phyloP scores from a whole-genome alignment of 1,140 invertebrate species.

The Zaprionus taronus region DNA sequence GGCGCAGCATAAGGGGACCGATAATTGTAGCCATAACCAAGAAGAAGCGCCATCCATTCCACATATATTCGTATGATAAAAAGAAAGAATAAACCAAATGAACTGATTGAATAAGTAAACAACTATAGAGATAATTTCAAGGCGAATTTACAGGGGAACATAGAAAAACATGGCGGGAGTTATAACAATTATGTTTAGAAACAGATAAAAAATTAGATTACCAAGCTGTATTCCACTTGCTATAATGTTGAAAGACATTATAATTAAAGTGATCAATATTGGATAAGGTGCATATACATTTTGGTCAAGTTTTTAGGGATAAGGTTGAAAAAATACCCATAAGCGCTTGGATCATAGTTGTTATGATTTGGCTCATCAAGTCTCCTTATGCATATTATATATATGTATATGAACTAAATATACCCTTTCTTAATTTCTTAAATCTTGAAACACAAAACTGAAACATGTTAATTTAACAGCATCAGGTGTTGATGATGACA shows the following conservation, averaged over 20 bases:
- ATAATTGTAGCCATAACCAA: constrained; percentile 40
- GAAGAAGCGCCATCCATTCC: constrained; percentile 34
- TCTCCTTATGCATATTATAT: not conserved
- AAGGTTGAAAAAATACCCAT: too few relatives aligned
- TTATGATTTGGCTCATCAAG: not conserved
- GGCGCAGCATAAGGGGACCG: constrained; percentile 33
- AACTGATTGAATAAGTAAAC: constrained; percentile 12
- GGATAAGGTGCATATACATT: too few relatives aligned
- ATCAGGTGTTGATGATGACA: constrained; percentile 1
- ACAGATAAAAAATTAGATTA: not conserved
- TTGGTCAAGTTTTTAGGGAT: too few relatives aligned
- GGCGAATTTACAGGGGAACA: not conserved
- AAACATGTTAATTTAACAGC: constrained; percentile 2
- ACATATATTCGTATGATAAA: constrained; percentile 35
- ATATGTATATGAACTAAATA: not conserved
- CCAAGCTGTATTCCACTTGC: too few relatives aligned
- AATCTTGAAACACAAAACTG: not conserved
- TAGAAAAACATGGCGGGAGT: not conserved
- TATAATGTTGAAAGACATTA: too few relatives aligned
- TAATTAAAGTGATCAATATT: too few relatives aligned
- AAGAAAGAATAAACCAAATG: constrained; percentile 14
- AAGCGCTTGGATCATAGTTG: too few relatives aligned
- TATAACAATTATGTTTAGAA: not conserved
- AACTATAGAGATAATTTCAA: not conserved
- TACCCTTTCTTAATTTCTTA: not conserved